Base-by-base conservation (phyloP, 2,888 invertebrate genomes). In the Strigamia crassipes region DNA sequence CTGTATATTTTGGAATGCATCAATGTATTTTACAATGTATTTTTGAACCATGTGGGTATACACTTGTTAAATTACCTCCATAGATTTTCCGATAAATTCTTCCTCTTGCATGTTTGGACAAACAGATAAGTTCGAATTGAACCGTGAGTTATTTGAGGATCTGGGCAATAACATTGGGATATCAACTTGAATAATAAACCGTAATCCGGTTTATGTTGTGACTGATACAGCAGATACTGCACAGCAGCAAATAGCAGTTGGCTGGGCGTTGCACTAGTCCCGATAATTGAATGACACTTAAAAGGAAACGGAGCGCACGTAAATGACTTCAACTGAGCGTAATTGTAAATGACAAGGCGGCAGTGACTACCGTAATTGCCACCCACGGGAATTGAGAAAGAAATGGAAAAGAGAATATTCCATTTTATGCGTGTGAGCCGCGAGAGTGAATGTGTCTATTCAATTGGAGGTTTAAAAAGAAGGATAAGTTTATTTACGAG, bases 331-430 rank as follows among this genome's bases (percentile, higher is more conserved):
- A 73, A 27, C 73, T 73, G 31, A 73, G n/a, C 73, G 73, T 73
- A 73, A 73, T 73, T 73, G 73, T 73, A 73, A 73, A 73, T 73
- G 73, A 73, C 73, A 73, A 73, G 73, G 73, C 73, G 73, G 31
- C 31, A 73, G 73, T 73, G 73, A 73, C 31, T 73, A 15, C 10
- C 23, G 73, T 73, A 73, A 73, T 73, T 73, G 73, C 73, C 73
- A 73, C 73, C 73, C 73, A 73, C 73, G 73, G 73, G 73, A 73
- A 73, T 73, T 27, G 73, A 15, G 73, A 73, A 66, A 73, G 73
- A 73, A 73, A 73, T 73, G 73, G 31, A 73, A 73, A 8, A 73
- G 73, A 73, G 27, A 73, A 73, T 73, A 73, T 73, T 73, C 73
- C 15, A 13, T 73, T 73, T 73, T 73, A 73, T 73, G 31, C 10